Evolutionary conservation across 2,797 vertebrate genomes (phyloP), one percentile per base, ranked within the genome.

Genomic region (Podargus strigoides): DNA sequence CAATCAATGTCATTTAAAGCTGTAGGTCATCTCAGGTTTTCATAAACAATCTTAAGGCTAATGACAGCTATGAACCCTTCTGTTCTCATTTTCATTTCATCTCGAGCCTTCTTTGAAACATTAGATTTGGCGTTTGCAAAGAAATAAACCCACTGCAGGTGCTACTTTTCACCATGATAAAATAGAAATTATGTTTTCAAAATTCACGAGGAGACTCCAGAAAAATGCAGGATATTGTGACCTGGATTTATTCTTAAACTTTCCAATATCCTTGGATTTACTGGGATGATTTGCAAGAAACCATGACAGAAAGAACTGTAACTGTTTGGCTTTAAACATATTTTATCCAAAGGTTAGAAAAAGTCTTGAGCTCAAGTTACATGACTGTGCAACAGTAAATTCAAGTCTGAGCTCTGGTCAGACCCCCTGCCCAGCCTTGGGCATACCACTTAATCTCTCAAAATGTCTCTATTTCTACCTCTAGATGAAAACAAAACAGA

Each of bases 31-130:
- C 83, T 72, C 44, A 19, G 59, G 85, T 94, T 94, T 95, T 97
- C 94, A 96, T 94, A 97, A 98, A 96, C 89, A 97, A 94, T 93
- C 79, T 93, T 80, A 91, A 91, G 82, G 78, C 85, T 97, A 97
- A 95, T 90, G 91, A 96, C 83, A 97, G 84, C 86, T 63, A 91
- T n/a, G 68, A 72, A 96, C 87, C 93, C 93, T 95, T 90, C 85
- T 95, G 72, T 58, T 95, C 94, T 79, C 87, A 37, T 76, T 95
- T 94, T 84, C 83, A 95, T 89, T 96, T 97, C 80, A 84, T 94
- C 95, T 87, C 60, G 62, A 93, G 86, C 70, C 76, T 96, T 83
- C 92, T 95, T 90, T 95, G 94, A 92, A 97, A 97, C 74, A 88
- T 90, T 92, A 88, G 85, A 95, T 94, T 93, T 97, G 91, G 76